A percentile compares a stretch with the other conserved stretches of the same genome.
Evolutionary conservation across 2,888 invertebrate species (phyloP).

Genomic region (Drosophila picticornis): DNA sequence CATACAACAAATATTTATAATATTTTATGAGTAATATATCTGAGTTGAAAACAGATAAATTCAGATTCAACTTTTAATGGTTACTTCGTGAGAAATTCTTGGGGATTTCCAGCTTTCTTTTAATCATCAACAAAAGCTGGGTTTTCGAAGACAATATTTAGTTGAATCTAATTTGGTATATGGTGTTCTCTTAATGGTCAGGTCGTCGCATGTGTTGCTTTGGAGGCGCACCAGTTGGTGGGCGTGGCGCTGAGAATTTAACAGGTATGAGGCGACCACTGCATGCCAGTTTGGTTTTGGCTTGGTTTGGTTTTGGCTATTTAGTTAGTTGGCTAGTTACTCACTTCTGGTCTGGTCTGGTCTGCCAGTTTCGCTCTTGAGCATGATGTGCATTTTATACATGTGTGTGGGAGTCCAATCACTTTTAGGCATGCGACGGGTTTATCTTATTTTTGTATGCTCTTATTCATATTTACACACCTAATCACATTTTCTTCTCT

Average conservation of each 20-base stretch:
- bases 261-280: constrained; percentile 56
- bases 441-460: not conserved
- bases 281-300: constrained; percentile 39
- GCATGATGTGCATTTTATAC: constrained; percentile 49
- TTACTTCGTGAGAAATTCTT: not conserved
- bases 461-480: not conserved
- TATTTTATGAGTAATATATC: not conserved
- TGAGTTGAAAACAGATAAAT: not conserved
- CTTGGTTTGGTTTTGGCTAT: constrained; percentile 20
- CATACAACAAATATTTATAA: not conserved
- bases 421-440: constrained; percentile 42
- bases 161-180: constrained; percentile 2
- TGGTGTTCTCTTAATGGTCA: constrained; percentile 48
- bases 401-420: constrained; percentile 28
- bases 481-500: constrained; percentile 12
- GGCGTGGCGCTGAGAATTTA: constrained; percentile 61
- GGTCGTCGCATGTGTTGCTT: constrained; percentile 84
- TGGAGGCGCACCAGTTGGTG: constrained; percentile 65
- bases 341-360: not conserved
- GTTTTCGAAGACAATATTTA: not conserved
- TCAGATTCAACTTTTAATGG: not conserved
- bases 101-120: not conserved
- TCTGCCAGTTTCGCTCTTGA: constrained; percentile 16
- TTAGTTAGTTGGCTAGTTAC: constrained; percentile 20
- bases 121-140: not conserved